Percentiles rank a stretch among this genome's conserved stretches.
Conservation (phyloP, 2,888 invertebrate species). For the Ceriagrion tenellum region DNA sequence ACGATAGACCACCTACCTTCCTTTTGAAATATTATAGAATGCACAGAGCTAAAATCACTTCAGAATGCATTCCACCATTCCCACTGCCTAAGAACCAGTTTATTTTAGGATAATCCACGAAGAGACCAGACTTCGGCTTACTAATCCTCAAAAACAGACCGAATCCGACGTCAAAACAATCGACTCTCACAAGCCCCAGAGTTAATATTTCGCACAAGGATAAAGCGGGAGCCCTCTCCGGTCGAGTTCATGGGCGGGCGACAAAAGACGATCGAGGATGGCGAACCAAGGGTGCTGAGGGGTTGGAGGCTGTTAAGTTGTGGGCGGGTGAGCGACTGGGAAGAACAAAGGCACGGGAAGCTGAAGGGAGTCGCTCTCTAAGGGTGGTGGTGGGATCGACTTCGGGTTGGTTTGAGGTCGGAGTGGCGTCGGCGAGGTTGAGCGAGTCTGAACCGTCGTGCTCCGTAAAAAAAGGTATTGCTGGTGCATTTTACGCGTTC, state of each 20-base stretch:
- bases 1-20: too few species aligned
- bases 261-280: constrained; percentile 36
- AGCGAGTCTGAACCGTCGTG: background rate
- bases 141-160: too few species aligned
- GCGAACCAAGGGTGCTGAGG: background rate
- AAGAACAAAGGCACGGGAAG: constrained; percentile 38
- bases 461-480: background rate
- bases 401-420: background rate
- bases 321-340: background rate
- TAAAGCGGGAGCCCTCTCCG: too few species aligned
- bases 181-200: too few species aligned
- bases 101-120: too few species aligned
- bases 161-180: too few species aligned
- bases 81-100: too few species aligned
- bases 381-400: background rate
- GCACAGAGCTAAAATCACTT: too few species aligned
- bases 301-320: background rate
- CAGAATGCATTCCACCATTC: too few species aligned
- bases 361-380: background rate
- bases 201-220: too few species aligned
- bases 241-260: background rate
- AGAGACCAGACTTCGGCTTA: too few species aligned
- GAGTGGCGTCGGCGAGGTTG: background rate
- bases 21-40: too few species aligned
- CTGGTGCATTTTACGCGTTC: constrained; percentile 28